Conservation (phyloP, 2,888 invertebrate species). For the Neoaliturus tenellus region DNA sequence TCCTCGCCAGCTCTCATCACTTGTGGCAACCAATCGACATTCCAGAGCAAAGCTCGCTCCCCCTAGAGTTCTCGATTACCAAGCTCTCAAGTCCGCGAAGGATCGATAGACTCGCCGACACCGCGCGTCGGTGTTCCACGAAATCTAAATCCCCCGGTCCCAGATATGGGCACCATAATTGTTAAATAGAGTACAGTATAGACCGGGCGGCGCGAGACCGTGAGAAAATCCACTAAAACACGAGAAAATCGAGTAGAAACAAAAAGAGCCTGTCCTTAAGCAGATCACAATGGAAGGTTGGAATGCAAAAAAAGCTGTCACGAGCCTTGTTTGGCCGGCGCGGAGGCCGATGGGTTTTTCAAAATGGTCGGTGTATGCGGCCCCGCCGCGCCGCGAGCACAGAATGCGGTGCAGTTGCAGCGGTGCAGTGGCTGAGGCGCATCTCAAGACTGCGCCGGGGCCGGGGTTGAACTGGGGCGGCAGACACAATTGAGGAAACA, state of each 20-base stretch:
- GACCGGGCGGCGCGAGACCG: conserved; percentile 37
- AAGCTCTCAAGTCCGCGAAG: no score
- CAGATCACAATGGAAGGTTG: conserved; percentile 56
- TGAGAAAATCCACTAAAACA: conserved; percentile 47
- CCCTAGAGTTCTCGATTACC: no score
- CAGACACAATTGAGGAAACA: no score
- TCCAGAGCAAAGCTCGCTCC: no score
- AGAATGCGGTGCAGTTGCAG: not conserved
- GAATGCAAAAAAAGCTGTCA: conserved; percentile 54
- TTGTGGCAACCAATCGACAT: no score
- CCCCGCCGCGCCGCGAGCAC: not conserved
- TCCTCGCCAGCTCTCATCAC: no score
- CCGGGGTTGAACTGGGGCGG: no score
- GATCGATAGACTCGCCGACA: not conserved
- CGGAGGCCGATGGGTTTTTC: conserved; percentile 42
- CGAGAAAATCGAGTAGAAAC: conserved; percentile 46
- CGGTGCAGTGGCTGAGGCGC: not conserved
- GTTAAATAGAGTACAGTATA: not conserved
- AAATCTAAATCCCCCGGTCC: conserved; percentile 33
- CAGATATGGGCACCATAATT: conserved; percentile 40
- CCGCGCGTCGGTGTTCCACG: not conserved
- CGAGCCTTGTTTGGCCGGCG: conserved; percentile 46
- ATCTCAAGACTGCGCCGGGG: not conserved
- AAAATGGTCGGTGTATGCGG: conserved; percentile 17
- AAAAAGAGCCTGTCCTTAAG: conserved; percentile 53